Evolutionary conservation across 2,113 vertebrate genomes (phyloP).

Genomic region (Pachypanchax playfairii): DNA sequence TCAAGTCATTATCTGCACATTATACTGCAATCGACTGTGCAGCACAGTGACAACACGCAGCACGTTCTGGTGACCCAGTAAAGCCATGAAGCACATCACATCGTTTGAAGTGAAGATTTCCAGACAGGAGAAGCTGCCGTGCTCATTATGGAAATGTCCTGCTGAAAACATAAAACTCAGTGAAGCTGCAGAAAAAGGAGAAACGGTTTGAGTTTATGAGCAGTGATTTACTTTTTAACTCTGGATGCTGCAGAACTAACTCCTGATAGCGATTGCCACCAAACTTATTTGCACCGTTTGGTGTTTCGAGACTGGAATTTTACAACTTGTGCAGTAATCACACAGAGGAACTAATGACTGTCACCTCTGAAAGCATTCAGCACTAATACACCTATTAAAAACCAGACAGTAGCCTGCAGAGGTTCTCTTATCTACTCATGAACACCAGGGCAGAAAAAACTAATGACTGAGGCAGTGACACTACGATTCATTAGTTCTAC

Average conservation of each 20-base stretch:
- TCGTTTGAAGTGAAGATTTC: background rate
- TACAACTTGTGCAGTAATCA: conserved; percentile 43
- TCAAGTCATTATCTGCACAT: background rate
- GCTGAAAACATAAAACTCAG: conserved; percentile 4
- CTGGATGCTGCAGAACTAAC: too few species aligned
- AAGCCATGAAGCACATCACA: conserved; percentile 38
- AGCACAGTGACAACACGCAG: background rate
- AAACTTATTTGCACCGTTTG: background rate
- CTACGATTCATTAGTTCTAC: conserved; percentile 3
- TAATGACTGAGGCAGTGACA: background rate
- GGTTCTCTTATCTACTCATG: background rate
- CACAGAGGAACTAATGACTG: conserved; percentile 20
- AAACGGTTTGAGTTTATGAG: too few species aligned
- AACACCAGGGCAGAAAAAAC: conserved; percentile 9
- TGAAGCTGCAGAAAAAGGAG: conserved; percentile 38
- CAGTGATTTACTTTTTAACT: too few species aligned
- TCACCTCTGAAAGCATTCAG: conserved; percentile 24
- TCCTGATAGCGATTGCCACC: background rate
- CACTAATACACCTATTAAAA: conserved; percentile 31
- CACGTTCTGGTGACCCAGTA: conserved; percentile 41
- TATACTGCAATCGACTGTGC: too few species aligned
- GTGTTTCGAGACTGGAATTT: conserved; percentile 6
- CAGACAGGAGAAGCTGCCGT: background rate
- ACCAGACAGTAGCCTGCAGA: conserved; percentile 8
- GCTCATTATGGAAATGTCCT: conserved; percentile 60